Conservation (phyloP, 1,140 invertebrate genomes). For the Drosophila azteca region DNA sequence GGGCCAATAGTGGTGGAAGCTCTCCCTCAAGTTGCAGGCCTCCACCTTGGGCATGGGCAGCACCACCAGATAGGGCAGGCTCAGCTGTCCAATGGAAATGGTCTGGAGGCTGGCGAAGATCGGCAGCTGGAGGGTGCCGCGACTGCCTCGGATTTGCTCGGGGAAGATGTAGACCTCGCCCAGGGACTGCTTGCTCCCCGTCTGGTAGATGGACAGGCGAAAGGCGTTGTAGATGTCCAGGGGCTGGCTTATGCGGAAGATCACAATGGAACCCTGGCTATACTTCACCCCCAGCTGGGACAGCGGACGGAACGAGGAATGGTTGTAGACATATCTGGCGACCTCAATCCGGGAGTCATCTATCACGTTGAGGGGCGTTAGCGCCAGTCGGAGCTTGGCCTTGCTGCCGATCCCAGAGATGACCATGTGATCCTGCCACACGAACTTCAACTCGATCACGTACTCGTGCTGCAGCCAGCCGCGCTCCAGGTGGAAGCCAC, state of each 20-base stretch:
- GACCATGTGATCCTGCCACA: slow-evolving; percentile 60
- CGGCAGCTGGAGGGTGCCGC: slow-evolving; percentile 88
- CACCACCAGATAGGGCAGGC: slow-evolving; percentile 87
- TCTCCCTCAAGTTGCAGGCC: slow-evolving; percentile 90
- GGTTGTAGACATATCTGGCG: slow-evolving; percentile 56
- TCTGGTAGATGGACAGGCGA: slow-evolving; percentile 41
- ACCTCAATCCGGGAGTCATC: slow-evolving; percentile 62
- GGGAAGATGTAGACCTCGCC: slow-evolving; percentile 91
- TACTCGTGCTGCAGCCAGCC: slow-evolving; percentile 89
- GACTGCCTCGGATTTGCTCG: slow-evolving; percentile 85
- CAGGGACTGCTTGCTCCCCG: slow-evolving; percentile 75
- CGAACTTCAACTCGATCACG: slow-evolving; percentile 93
- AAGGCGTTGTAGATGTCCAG: slow-evolving; percentile 49
- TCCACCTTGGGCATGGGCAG: slow-evolving; percentile 88
- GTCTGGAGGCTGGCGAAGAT: slow-evolving; percentile 32
- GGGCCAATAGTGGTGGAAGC: slow-evolving; percentile 94
- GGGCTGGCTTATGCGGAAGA: slow-evolving; percentile 64
- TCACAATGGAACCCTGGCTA: slow-evolving; percentile 40
- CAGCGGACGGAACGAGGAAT: slow-evolving; percentile 54
- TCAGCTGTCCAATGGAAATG: slow-evolving; percentile 82
- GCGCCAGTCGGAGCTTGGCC: slow-evolving; percentile 41
- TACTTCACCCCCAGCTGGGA: slow-evolving; percentile 47
- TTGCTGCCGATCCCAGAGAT: slow-evolving; percentile 7
- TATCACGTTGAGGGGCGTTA: slow-evolving; percentile 48
- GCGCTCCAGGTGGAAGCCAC: slow-evolving; percentile 87